phyloP scores from a whole-genome alignment of 2,113 vertebrate genomes.

The Notarius lentiginosus region DNA sequence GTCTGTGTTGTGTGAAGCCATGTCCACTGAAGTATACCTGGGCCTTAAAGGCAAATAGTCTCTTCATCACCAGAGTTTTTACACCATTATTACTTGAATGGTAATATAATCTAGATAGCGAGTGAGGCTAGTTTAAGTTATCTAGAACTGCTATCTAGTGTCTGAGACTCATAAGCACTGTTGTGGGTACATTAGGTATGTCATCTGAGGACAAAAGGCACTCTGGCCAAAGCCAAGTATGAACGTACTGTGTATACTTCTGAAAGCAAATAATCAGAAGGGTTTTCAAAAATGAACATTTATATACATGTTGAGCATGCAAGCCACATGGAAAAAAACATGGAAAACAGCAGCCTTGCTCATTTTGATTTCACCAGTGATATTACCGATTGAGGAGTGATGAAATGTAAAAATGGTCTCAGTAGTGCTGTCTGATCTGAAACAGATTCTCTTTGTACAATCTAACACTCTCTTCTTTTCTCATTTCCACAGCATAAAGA shows the following conservation, averaged over 20 bases:
- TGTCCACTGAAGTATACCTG: too few relatives aligned
- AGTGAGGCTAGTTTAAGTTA: background rate
- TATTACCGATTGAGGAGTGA: too few relatives aligned
- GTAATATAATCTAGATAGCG: background rate
- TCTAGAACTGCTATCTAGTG: background rate
- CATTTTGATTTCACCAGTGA: background rate
- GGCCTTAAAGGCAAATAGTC: too few relatives aligned
- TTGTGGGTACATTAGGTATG: too few relatives aligned
- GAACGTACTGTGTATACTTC: too few relatives aligned
- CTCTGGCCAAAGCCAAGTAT: too few relatives aligned
- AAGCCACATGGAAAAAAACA: background rate
- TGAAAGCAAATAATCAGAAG: too few relatives aligned
- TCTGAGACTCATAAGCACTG: background rate
- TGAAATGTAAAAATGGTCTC: too few relatives aligned
- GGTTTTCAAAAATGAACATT: too few relatives aligned
- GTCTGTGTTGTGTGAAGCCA: too few relatives aligned
- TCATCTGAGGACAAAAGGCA: too few relatives aligned
- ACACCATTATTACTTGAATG: background rate
- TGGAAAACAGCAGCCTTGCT: background rate
- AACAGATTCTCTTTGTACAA: background rate
- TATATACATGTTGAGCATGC: background rate
- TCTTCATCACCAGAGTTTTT: too few relatives aligned
- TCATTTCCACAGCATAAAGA: background rate
- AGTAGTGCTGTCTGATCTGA: background rate
- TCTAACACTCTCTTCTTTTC: slow-evolving; percentile 2